Evolutionary conservation across 1,140 invertebrate species (phyloP).

Genomic region (Dreissena rostriformis): DNA sequence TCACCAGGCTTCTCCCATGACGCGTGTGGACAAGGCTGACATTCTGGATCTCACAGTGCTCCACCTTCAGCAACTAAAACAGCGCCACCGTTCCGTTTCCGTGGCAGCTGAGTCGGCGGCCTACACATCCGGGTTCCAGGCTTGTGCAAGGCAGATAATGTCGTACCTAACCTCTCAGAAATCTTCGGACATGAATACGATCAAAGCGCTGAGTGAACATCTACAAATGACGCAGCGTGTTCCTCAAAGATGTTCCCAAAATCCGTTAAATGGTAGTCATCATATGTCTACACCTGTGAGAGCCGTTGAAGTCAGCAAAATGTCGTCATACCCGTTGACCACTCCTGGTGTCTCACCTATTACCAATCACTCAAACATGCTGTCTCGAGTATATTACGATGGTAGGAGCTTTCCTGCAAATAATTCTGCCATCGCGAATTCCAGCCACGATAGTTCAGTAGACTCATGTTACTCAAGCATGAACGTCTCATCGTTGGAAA

Average conservation of each 20-base stretch:
- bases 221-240: conserved; percentile 3
- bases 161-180: background rate
- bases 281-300: conserved; percentile 18
- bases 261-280: background rate
- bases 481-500: too few species aligned
- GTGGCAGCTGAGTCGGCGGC: background rate
- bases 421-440: too few species aligned
- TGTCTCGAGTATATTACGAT: too few species aligned
- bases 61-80: conserved; percentile 27
- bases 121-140: conserved; percentile 15
- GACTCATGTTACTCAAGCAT: too few species aligned
- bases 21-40: conserved; percentile 49
- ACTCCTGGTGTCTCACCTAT: too few species aligned
- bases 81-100: conserved; percentile 30
- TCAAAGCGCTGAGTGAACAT: conserved; percentile 12
- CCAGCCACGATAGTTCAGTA: too few species aligned
- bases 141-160: conserved; percentile 30
- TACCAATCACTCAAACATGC: too few species aligned
- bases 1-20: conserved; percentile 39
- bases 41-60: conserved; percentile 33
- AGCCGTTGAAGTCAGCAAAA: background rate
- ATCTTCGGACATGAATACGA: background rate
- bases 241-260: background rate
- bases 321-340: too few species aligned
- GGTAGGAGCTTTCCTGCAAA: too few species aligned